Evolutionary conservation across 2,888 invertebrate genomes (phyloP).

Genomic region (Thecophora atra): DNA sequence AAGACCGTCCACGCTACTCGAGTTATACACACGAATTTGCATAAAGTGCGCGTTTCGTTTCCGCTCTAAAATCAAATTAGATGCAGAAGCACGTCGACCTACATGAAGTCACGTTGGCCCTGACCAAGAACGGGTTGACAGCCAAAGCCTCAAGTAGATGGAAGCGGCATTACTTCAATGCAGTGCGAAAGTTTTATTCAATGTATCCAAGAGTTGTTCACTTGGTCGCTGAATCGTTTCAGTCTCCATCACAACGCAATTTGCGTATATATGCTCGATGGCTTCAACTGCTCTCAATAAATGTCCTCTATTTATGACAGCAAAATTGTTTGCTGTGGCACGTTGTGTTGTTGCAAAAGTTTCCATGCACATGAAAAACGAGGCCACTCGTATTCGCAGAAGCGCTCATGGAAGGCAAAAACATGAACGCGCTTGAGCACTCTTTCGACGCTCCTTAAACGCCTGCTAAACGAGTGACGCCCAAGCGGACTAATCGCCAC

Average conservation of each 20-base stretch:
- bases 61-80: slow-evolving; percentile 37
- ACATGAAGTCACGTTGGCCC: slow-evolving; percentile 21
- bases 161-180: too few species aligned
- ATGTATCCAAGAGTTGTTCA: neutral
- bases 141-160: too few species aligned
- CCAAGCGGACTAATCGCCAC: slow-evolving; percentile 12
- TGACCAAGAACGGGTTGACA: slow-evolving; percentile 5
- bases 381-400: neutral
- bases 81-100: slow-evolving; percentile 34
- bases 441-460: slow-evolving; percentile 36
- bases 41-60: slow-evolving; percentile 34
- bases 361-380: neutral
- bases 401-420: slow-evolving; percentile 11
- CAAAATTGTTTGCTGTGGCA: too few species aligned
- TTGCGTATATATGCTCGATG: neutral
- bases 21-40: slow-evolving; percentile 31
- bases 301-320: too few species aligned
- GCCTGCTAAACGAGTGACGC: slow-evolving; percentile 22
- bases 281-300: too few species aligned
- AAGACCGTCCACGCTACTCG: neutral
- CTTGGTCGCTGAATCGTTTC: neutral
- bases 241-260: neutral
- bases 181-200: too few species aligned
- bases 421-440: slow-evolving; percentile 37
- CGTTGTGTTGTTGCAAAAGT: neutral